Evolutionary conservation across 1,140 invertebrate genomes (phyloP).

Genomic region (Planococcus citri): DNA sequence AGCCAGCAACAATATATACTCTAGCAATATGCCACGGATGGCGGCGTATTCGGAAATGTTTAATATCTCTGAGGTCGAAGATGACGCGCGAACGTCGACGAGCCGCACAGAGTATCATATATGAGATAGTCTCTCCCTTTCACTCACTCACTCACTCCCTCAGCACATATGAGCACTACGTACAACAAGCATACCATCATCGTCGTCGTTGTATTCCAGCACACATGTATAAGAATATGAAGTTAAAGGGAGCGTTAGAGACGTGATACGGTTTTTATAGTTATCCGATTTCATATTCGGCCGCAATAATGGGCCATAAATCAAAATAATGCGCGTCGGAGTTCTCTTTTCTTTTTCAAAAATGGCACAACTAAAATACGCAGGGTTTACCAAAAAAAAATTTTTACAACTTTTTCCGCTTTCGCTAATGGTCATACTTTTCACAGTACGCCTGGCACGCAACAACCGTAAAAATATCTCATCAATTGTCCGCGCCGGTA

Average conservation of each 20-base stretch:
- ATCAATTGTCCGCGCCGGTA: too few relatives aligned
- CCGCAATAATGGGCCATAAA: conserved; percentile 18
- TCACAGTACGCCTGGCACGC: too few relatives aligned
- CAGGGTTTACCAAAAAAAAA: conserved; percentile 12
- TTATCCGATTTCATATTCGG: conserved; percentile 20
- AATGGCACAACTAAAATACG: conserved; percentile 11
- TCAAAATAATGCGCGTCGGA: conserved; percentile 14
- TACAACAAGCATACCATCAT: too few relatives aligned
- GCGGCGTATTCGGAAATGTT: background rate
- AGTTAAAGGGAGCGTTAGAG: conserved; percentile 14
- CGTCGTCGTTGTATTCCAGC: too few relatives aligned
- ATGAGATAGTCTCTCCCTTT: background rate
- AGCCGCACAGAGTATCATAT: too few relatives aligned
- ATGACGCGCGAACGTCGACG: conserved; percentile 13
- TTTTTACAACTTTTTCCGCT: background rate
- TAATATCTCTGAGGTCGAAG: conserved; percentile 18
- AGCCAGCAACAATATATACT: background rate
- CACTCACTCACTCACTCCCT: too few relatives aligned
- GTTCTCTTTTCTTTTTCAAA: conserved; percentile 9
- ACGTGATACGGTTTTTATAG: conserved; percentile 20
- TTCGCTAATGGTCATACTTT: too few relatives aligned
- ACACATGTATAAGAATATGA: background rate
- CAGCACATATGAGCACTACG: too few relatives aligned
- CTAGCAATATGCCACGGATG: background rate
- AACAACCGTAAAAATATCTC: too few relatives aligned